Evolutionary conservation across 37 sponge, comb jelly and placozoan genomes (phyloP), one percentile per base, ranked within the genome.

Genomic region (Eunapius fragilis): DNA sequence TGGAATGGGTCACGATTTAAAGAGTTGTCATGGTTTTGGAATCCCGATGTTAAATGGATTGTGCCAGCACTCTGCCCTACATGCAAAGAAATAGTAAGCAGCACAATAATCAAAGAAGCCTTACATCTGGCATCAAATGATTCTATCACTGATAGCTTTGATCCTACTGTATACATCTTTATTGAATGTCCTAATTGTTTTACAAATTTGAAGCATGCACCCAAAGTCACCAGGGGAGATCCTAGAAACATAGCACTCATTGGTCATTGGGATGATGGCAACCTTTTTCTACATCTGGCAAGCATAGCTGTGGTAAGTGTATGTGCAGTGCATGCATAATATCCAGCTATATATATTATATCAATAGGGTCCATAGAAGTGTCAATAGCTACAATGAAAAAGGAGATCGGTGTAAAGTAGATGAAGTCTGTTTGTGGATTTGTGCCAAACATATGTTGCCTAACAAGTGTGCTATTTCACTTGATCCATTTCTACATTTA

Each of bases 231-330:
- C 25, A 83, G 71, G 37, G 79, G 86, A 67, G 86, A 86, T 78
- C 86, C 86, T 31, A 19, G 86, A 35, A 86, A 86, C 33, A 67
- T 78, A 36, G 86, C 79, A 24, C 37, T 86, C 36, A 78, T 86
- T n/a, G 79, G 78, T 25, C 86, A 86, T 34, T 77, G 79, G 79
- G 86, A 86, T 86, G 86, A 23, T 86, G 78, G 78, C 70, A 77
- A 36, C 79, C 85, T 22, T 76, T 76, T 85, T 38, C 67, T 19
- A 31, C 78, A 36, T 68, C 68, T 47, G 75, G 68, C 25, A 84
- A 75, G 5, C 85, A 84, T 75, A 84, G 76, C 33, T 84, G 67
- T 75, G 76, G 85, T 84, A 25, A 48, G 85, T 80, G 31, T 58
- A 58, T 34, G 34, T 32, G 58, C 58, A 58, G 58, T 58, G 58